Conservation (phyloP, 2,888 invertebrate genomes). For the Chalcosyrphus nemorum region DNA sequence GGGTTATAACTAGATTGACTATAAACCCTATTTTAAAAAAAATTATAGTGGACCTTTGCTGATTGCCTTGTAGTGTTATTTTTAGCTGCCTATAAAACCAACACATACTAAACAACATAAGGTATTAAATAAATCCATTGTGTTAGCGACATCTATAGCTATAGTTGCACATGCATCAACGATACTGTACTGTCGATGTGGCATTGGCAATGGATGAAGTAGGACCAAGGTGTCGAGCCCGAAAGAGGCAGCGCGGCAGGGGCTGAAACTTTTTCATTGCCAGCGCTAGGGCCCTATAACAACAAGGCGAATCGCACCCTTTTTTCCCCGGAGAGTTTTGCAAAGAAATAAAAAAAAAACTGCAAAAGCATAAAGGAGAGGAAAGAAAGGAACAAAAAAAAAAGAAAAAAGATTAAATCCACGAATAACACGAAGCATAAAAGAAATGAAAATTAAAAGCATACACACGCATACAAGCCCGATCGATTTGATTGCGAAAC, state of each 20-base stretch:
- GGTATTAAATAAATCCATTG: conserved; percentile 33
- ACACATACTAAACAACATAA: conserved; percentile 16
- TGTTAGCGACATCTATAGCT: not conserved
- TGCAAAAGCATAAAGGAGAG: conserved; percentile 43
- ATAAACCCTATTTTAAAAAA: not conserved
- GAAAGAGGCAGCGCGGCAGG: conserved; percentile 24
- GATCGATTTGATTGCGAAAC: conserved; percentile 71
- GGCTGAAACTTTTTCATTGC: conserved; percentile 48
- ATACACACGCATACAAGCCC: conserved; percentile 49
- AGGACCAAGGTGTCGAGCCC: conserved; percentile 2
- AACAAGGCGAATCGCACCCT: conserved; percentile 60
- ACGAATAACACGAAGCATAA: conserved; percentile 49
- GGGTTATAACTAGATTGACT: too few species aligned
- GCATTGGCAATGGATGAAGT: conserved; percentile 59
- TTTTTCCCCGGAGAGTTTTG: conserved; percentile 29
- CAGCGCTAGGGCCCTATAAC: conserved; percentile 51
- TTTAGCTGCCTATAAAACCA: not conserved
- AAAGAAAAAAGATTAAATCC: conserved; percentile 50
- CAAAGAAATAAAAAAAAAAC: conserved; percentile 30
- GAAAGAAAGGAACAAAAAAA: conserved; percentile 27
- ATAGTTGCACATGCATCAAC: not conserved
- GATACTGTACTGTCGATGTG: conserved; percentile 22
- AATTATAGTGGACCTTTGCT: not conserved
- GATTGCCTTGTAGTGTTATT: not conserved
- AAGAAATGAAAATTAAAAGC: conserved; percentile 67